These are phyloP conservation scores for Nephrotoma appendiculata DNA, from an alignment of 2,888 invertebrate genomes.

Conservation along the genomic window DNA sequence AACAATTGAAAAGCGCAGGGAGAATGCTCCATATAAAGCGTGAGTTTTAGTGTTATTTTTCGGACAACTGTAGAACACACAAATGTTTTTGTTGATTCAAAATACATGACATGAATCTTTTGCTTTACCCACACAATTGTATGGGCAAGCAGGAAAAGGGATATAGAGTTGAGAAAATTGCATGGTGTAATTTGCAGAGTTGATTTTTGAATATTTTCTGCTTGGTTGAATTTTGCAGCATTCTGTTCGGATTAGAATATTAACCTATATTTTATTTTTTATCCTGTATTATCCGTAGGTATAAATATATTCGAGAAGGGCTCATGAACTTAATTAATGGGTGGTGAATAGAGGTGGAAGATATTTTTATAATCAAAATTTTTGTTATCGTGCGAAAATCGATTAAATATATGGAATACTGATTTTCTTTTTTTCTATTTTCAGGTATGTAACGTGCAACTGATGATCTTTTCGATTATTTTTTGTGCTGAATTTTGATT, in stretches of 20 bases:
- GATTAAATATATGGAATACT: not conserved
- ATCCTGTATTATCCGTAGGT: too few species aligned
- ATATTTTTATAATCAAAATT: not conserved
- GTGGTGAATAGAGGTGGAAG: not conserved
- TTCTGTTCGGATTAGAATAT: not conserved
- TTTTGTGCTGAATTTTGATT: not conserved
- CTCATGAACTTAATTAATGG: not conserved
- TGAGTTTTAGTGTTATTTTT: too few species aligned
- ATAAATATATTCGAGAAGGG: not conserved
- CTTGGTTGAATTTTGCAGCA: not conserved
- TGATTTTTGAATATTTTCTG: not conserved
- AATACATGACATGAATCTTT: too few species aligned
- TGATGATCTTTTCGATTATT: not conserved
- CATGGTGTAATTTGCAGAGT: not conserved
- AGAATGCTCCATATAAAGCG: too few species aligned
- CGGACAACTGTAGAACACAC: too few species aligned
- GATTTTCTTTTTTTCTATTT: not conserved
- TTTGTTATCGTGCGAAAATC: not conserved
- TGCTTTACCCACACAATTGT: too few species aligned
- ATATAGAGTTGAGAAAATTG: not conserved
- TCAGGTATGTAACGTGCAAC: not conserved
- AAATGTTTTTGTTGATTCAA: too few species aligned
- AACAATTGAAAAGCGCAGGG: too few species aligned
- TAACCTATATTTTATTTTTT: not conserved
- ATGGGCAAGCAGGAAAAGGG: too few species aligned